Evolutionary conservation across 1,140 invertebrate species (phyloP).

Genomic region (Drosophila novamexicana): DNA sequence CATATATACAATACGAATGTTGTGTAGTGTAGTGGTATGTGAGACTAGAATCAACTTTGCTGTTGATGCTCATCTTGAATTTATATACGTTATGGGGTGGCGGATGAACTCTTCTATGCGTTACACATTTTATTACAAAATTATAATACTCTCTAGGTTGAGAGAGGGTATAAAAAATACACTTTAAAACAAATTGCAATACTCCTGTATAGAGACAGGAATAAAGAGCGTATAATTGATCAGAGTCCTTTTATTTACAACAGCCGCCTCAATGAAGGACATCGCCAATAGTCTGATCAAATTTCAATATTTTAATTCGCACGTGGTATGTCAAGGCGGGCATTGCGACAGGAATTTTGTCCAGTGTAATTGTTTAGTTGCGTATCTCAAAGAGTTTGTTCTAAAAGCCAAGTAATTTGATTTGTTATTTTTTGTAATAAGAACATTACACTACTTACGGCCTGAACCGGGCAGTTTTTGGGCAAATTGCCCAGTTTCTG

Average conservation of each 20-base stretch:
- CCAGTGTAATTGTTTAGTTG: conserved; percentile 29
- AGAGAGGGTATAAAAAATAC: too few relatives aligned
- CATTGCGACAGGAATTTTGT: conserved; percentile 11
- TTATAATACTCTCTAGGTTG: too few relatives aligned
- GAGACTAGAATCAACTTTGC: too few relatives aligned
- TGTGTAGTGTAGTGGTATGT: too few relatives aligned
- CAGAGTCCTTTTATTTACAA: background rate
- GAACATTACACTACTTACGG: background rate
- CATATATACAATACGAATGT: too few relatives aligned
- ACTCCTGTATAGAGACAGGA: too few relatives aligned
- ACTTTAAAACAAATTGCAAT: too few relatives aligned
- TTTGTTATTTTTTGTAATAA: background rate
- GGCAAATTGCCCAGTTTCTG: conserved; percentile 12
- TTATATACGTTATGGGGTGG: too few relatives aligned
- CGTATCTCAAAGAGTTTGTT: conserved; percentile 20
- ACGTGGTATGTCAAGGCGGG: conserved; percentile 3
- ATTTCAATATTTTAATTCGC: background rate
- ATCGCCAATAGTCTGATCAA: background rate
- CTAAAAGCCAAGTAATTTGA: background rate
- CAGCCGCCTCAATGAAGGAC: background rate
- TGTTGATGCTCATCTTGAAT: too few relatives aligned
- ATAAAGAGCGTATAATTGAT: too few relatives aligned
- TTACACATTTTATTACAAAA: too few relatives aligned
- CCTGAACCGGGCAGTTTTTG: conserved; percentile 11
- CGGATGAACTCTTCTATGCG: too few relatives aligned